phyloP scores from a whole-genome alignment of 2,113 vertebrate genomes.

The Dromiciops gliroides region DNA sequence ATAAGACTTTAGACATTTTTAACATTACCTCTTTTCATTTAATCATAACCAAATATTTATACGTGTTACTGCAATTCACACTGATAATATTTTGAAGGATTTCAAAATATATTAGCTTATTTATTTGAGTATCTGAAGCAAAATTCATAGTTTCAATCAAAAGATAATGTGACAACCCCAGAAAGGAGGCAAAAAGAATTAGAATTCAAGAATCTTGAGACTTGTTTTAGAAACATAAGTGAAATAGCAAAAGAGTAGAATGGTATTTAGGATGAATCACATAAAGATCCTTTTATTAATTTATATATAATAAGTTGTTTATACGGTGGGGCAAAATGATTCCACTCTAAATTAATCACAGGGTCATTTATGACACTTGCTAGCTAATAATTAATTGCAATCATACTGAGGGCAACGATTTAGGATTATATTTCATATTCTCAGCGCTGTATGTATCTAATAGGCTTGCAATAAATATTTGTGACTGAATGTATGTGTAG shows the following conservation, averaged over 20 bases:
- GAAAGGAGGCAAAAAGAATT: conserved; percentile 12
- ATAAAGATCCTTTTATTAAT: not conserved
- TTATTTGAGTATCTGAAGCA: not conserved
- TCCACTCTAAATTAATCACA: not conserved
- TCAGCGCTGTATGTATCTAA: not conserved
- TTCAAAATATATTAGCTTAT: conserved; percentile 33
- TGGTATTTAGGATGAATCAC: not conserved
- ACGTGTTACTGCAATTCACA: not conserved
- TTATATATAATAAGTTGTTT: not conserved
- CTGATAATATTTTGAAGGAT: not conserved
- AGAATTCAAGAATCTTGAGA: conserved; percentile 8
- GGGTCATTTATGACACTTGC: not conserved
- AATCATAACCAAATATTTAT: not conserved
- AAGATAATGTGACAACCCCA: not conserved
- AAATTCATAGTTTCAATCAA: conserved; percentile 16
- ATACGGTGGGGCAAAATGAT: not conserved
- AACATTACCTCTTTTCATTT: conserved; percentile 6
- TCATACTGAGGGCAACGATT: not conserved
- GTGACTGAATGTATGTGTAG: not conserved
- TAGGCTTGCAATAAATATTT: not conserved
- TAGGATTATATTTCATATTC: not conserved
- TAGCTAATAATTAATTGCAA: conserved; percentile 11
- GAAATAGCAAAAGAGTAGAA: not conserved
- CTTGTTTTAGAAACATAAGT: not conserved
- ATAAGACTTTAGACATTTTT: conserved; percentile 11